phyloP scores from a whole-genome alignment of 2,797 vertebrate genomes.

The Tragopan temminckii region DNA sequence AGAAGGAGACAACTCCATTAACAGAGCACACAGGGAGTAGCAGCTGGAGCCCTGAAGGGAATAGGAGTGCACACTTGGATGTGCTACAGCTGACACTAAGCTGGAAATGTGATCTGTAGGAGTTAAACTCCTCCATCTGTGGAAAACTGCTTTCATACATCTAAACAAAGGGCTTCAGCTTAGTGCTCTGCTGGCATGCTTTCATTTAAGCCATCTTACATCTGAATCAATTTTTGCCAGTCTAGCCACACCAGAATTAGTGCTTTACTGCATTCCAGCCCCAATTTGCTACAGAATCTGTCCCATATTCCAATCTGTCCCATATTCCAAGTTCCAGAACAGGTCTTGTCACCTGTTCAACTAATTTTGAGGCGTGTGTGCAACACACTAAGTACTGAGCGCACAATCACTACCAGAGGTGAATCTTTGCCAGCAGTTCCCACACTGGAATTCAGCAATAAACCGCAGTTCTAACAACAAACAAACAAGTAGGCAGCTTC shows the following conservation, averaged over 20 bases:
- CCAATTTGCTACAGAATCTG: neutral
- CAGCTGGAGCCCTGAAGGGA: neutral
- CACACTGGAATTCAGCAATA: neutral
- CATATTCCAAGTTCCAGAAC: neutral
- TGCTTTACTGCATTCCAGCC: neutral
- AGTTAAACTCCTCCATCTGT: neutral
- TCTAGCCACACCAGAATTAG: no score
- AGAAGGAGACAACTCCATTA: neutral
- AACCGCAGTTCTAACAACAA: neutral
- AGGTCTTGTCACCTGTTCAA: neutral
- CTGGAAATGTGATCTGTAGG: neutral
- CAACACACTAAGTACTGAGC: fast-evolving
- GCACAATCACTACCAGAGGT: fast-evolving
- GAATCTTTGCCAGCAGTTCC: neutral
- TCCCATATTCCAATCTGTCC: neutral
- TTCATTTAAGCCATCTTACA: fast-evolving
- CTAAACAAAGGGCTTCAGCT: neutral
- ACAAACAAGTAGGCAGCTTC: neutral
- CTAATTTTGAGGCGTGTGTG: neutral
- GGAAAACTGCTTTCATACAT: neutral
- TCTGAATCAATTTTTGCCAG: neutral
- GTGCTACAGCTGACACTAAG: no score
- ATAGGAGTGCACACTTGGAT: neutral
- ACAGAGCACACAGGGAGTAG: neutral
- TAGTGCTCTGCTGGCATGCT: neutral